These are phyloP conservation scores for Amphiprion clarkii DNA, from an alignment of 2,797 vertebrate genomes.

Conservation along the genomic window DNA sequence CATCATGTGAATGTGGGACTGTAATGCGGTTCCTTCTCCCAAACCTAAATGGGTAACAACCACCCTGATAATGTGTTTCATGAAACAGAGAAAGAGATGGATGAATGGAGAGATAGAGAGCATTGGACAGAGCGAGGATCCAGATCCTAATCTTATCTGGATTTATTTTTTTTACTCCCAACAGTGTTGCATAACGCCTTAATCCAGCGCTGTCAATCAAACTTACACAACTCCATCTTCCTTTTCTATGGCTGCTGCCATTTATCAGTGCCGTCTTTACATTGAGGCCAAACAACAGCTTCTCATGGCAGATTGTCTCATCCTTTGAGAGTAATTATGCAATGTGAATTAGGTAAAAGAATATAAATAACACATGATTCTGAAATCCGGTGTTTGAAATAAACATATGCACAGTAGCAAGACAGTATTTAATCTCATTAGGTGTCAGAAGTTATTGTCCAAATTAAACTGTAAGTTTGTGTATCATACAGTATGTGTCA, in stretches of 20 bases:
- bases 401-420: background rate
- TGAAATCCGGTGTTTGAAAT: conserved; percentile 2
- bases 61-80: conserved; percentile 26
- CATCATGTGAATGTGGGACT: conserved; percentile 14
- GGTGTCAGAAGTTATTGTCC: no score
- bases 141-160: conserved; percentile 83
- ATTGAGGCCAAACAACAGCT: conserved; percentile 27
- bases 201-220: conserved; percentile 82
- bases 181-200: conserved; percentile 80
- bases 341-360: conserved; percentile 21
- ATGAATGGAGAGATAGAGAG: conserved; percentile 57
- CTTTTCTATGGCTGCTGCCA: conserved; percentile 30
- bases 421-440: background rate
- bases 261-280: conserved; percentile 40
- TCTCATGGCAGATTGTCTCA: conserved; percentile 16
- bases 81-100: conserved; percentile 35
- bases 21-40: background rate
- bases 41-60: conserved; percentile 24
- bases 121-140: conserved; percentile 55
- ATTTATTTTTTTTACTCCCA: conserved; percentile 78
- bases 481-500: background rate
- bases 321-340: conserved; percentile 31
- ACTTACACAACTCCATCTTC: conserved; percentile 62
- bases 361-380: background rate
- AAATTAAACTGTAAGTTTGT: no score